These are phyloP conservation scores for Megastigmus dorsalis DNA, from an alignment of 2,888 invertebrate species.

Conservation along the genomic window DNA sequence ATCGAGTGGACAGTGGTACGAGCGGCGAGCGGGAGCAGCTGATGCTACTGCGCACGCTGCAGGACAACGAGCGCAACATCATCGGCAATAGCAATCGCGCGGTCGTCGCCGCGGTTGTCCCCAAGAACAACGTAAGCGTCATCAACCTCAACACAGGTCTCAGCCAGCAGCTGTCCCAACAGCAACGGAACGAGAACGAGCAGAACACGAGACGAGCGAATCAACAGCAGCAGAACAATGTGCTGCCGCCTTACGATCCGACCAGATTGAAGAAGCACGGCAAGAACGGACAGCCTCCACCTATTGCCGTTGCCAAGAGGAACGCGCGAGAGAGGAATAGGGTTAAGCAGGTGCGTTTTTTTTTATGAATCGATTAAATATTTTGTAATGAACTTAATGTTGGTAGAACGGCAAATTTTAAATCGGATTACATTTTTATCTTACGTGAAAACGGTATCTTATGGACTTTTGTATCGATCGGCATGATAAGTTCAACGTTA, in stretches of 20 bases:
- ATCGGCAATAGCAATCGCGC: slow-evolving; percentile 65
- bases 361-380: too few relatives aligned
- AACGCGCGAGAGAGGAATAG: slow-evolving; percentile 95
- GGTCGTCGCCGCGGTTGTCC: slow-evolving; percentile 53
- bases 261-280: slow-evolving; percentile 73
- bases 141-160: slow-evolving; percentile 57
- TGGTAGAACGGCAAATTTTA: too few relatives aligned
- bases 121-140: slow-evolving; percentile 59
- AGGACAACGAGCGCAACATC: slow-evolving; percentile 71
- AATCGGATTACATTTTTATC: too few relatives aligned
- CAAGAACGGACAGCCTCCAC: slow-evolving; percentile 79
- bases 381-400: too few relatives aligned
- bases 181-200: slow-evolving; percentile 20
- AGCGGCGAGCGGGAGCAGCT: slow-evolving; percentile 69
- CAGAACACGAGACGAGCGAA: slow-evolving; percentile 16
- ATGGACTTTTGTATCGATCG: too few relatives aligned
- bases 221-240: slow-evolving; percentile 55
- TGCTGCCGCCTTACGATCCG: slow-evolving; percentile 75
- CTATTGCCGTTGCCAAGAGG: slow-evolving; percentile 88
- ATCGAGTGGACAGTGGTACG: slow-evolving; percentile 63
- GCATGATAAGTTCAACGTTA: too few relatives aligned
- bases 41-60: slow-evolving; percentile 70
- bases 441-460: too few relatives aligned
- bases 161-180: slow-evolving; percentile 9
- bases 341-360: slow-evolving; percentile 88